Conservation (phyloP, 2,113 vertebrate genomes). For the Lepus timidus region DNA sequence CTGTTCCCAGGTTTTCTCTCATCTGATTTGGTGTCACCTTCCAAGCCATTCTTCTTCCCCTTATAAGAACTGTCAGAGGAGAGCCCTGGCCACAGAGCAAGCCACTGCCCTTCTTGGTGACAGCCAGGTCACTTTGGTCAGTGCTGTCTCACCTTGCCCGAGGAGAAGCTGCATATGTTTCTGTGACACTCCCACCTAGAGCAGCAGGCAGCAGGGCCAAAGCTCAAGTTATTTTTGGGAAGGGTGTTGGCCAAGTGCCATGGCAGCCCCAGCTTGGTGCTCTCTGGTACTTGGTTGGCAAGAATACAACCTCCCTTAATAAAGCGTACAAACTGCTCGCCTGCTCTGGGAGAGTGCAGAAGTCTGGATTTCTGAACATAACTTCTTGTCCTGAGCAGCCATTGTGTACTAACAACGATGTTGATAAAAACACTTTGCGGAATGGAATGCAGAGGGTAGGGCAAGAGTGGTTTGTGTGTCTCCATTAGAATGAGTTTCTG, state of each 20-base stretch:
- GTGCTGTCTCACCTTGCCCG: fast-evolving
- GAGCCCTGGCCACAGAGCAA: not conserved
- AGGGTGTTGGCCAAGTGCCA: conserved; percentile 41
- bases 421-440: not conserved
- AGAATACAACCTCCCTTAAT: not conserved
- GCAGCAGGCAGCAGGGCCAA: fast-evolving
- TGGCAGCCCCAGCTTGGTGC: not conserved
- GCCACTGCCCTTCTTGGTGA: not conserved
- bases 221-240: conserved; percentile 70
- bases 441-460: not conserved
- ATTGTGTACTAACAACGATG: too few species aligned
- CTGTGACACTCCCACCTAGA: not conserved
- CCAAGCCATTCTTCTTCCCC: not conserved
- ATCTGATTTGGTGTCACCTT: not conserved
- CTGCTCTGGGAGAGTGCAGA: not conserved
- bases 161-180: not conserved
- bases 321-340: fast-evolving
- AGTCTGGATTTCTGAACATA: not conserved
- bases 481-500: not conserved
- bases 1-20: too few species aligned
- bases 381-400: not conserved
- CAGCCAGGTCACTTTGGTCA: not conserved
- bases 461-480: not conserved
- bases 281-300: not conserved
- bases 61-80: not conserved